Evolutionary conservation across 1,140 invertebrate genomes (phyloP).

Genomic region (Sycobia sp.): DNA sequence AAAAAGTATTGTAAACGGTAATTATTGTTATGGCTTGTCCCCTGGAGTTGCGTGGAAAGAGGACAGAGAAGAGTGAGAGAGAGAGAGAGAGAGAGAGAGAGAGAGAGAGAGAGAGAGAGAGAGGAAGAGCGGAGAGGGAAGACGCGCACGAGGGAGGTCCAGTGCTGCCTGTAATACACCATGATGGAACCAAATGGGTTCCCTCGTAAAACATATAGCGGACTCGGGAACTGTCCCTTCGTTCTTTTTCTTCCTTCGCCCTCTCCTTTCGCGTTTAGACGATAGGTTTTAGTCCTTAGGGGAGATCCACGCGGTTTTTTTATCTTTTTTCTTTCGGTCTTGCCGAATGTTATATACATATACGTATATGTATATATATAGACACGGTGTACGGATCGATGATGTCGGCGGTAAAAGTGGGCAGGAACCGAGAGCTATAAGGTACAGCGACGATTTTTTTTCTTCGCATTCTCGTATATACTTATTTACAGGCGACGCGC

Average conservation of each 20-base stretch:
- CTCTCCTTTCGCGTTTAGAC: background rate
- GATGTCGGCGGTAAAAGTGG: too few relatives aligned
- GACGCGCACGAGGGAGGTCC: too few relatives aligned
- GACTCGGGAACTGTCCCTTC: too few relatives aligned
- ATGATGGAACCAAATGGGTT: constrained; percentile 35
- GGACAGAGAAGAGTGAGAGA: background rate
- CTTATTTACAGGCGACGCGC: too few relatives aligned
- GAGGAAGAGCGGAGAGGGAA: too few relatives aligned
- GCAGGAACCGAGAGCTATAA: too few relatives aligned
- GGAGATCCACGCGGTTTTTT: too few relatives aligned
- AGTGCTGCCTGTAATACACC: constrained; percentile 31
- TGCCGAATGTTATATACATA: background rate
- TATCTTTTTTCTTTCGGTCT: background rate
- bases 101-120: too few relatives aligned
- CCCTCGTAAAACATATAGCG: constrained; percentile 32
- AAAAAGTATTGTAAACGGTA: constrained; percentile 34
- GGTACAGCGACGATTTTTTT: too few relatives aligned
- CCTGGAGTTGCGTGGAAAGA: background rate
- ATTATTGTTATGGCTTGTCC: constrained; percentile 35
- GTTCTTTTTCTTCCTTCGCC: constrained; percentile 28
- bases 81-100: background rate
- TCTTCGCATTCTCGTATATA: too few relatives aligned
- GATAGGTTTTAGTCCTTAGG: background rate
- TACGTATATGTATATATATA: too few relatives aligned
- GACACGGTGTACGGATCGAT: background rate